Evolutionary conservation across 2,797 vertebrate genomes (phyloP), one percentile per base, ranked within the genome.

Genomic region (Decapterus maruadsi): DNA sequence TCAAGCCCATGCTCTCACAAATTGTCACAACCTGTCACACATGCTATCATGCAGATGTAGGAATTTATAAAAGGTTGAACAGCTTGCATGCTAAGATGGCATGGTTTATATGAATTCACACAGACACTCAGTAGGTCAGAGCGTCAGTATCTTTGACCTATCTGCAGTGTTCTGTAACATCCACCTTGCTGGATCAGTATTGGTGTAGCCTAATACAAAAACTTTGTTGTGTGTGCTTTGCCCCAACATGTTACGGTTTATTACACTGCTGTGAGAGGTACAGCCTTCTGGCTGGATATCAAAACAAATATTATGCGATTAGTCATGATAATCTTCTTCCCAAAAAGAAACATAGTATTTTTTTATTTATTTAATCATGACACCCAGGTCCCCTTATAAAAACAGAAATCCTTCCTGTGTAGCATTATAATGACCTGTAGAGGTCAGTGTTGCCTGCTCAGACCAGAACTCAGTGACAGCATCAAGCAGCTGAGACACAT

Each of bases 381-480:
- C 26, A 26, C 26, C 26, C 31, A 34, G 31, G 31, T 34, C 31
- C 31, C 31, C 31, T 34, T 34, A 34, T 56, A 36, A 54, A 22
- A 0, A 1, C 0, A 2, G 16, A 60, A 60, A 72, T 45, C 22
- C 19, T 75, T 8, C 19, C 6, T 36, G 31, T 59, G 38, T 29
- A 6, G 56, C 62, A 64, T 17, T 17, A 29, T 36, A 5, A 19
- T 54, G 42, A 75, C 91, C 94, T 91, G 76, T 50, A 90, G 93
- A 87, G 89, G 91, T 81, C 91, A 91, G 84, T 88, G 77, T 91
- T 86, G 82, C n/a, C 69, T 78, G 43, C 46, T 69, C 20, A 7
- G 38, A 56, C 57, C 20, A 22, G 53, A 22, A 26, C 19, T 61
- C 58, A 67, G 14, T 38, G 36, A 46, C 58, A 11, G n/a, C 6